These are phyloP conservation scores for Gymnosoma rotundatum DNA, from an alignment of 2,888 invertebrate species.

Conservation along the genomic window DNA sequence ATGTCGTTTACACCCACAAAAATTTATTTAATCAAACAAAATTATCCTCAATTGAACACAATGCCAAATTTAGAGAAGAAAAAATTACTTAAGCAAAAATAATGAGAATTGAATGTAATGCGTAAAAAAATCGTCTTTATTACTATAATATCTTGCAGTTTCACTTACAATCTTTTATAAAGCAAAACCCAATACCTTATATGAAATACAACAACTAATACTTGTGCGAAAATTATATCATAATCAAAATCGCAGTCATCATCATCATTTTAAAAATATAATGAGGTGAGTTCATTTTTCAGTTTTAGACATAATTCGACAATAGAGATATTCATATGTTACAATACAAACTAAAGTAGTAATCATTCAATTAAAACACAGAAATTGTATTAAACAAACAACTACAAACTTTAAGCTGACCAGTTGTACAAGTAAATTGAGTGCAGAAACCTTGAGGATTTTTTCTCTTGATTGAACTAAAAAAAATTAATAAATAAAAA, in stretches of 20 bases:
- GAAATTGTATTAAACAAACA: neutral
- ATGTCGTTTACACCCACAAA: conserved; percentile 51
- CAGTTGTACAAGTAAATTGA: neutral
- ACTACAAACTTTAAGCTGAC: conserved; percentile 23
- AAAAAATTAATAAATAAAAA: neutral
- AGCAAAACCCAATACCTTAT: neutral
- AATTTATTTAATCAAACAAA: conserved; percentile 49
- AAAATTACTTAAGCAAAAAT: conserved; percentile 26
- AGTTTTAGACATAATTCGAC: conserved; percentile 17
- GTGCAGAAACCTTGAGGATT: too few species aligned
- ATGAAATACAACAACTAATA: conserved; percentile 8
- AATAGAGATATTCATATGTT: conserved; percentile 18
- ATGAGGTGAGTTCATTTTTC: conserved; percentile 51
- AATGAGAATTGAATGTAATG: conserved; percentile 21
- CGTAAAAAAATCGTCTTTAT: conserved; percentile 38
- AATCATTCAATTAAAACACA: conserved; percentile 64
- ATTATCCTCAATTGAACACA: conserved; percentile 54
- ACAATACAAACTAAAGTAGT: conserved; percentile 37
- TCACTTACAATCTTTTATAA: neutral
- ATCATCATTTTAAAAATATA: conserved; percentile 18
- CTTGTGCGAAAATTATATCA: conserved; percentile 3
- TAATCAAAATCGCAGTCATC: conserved; percentile 29
- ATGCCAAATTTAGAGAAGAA: conserved; percentile 50
- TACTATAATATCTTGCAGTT: conserved; percentile 36
- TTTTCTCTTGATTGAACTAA: too few species aligned